Percentiles rank a stretch among this genome's conserved stretches.
Evolutionary conservation across 64 coral and sea anemone genomes (phyloP).

Genomic region (Anthopleura sola): DNA sequence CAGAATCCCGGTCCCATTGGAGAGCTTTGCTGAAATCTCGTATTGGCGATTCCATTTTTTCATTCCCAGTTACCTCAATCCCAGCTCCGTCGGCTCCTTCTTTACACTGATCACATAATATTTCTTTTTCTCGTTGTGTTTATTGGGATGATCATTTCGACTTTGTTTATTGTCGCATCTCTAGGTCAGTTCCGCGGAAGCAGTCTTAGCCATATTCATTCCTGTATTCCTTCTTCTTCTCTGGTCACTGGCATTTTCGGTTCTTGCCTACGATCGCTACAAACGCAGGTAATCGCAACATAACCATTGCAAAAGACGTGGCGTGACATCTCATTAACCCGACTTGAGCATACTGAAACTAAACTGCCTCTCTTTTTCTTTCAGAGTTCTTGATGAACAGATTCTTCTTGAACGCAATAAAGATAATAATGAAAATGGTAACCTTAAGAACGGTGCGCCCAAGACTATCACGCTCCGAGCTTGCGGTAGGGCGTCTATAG

Average conservation of each 20-base stretch:
- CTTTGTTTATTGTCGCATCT: background rate
- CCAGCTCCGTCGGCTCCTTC: too few relatives aligned
- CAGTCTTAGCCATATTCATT: constrained; percentile 24
- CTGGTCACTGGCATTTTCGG: constrained; percentile 32
- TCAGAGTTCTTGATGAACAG: constrained; percentile 28
- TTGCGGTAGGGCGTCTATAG: background rate
- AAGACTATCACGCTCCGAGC: background rate
- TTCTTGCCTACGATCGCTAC: constrained; percentile 37
- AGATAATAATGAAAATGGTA: constrained; percentile 9
- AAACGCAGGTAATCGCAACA: constrained; percentile 37
- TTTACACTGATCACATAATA: too few relatives aligned
- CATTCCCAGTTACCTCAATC: too few relatives aligned
- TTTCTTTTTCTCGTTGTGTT: too few relatives aligned
- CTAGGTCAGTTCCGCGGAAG: constrained; percentile 32
- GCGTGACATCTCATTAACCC: too few relatives aligned
- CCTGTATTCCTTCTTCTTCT: constrained; percentile 38
- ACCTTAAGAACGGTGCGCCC: constrained; percentile 3
- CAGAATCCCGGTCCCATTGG: too few relatives aligned
- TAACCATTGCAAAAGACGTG: too few relatives aligned
- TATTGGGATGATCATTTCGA: background rate
- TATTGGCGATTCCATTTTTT: too few relatives aligned
- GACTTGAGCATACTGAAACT: too few relatives aligned
- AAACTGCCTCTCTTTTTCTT: background rate
- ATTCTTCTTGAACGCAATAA: constrained; percentile 23
- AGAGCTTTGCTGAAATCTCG: too few relatives aligned